A percentile compares a stretch with the other conserved stretches of the same genome.
Evolutionary conservation across 2,113 vertebrate species (phyloP).

Genomic region (Lamprotornis superbus): DNA sequence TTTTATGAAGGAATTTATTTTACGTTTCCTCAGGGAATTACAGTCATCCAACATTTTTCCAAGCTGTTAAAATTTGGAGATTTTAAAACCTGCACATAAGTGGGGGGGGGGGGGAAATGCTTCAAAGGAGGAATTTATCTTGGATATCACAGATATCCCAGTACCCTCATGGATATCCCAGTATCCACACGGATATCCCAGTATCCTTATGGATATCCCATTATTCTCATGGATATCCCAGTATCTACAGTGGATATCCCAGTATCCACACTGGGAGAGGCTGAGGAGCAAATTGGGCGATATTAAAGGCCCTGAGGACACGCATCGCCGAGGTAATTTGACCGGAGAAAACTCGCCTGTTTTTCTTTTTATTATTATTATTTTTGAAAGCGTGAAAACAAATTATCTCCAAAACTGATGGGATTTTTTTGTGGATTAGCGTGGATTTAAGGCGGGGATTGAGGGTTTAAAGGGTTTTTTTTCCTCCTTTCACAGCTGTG

Average conservation of each 20-base stretch:
- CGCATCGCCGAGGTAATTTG: accelerated
- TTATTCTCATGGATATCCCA: background rate
- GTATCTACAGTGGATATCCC: too few species aligned
- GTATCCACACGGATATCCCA: too few species aligned
- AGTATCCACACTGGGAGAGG: background rate
- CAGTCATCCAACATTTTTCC: background rate
- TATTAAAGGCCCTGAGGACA: background rate
- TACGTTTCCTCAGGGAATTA: background rate
- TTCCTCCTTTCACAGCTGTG: too few species aligned
- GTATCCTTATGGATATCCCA: too few species aligned
- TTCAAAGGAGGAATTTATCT: background rate
- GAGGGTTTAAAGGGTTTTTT: accelerated
- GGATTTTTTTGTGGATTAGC: background rate
- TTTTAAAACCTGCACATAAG: background rate
- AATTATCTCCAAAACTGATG: accelerated
- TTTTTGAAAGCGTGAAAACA: background rate
- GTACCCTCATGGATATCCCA: too few species aligned
- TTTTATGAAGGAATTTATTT: background rate
- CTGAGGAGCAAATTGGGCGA: accelerated
- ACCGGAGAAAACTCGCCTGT: accelerated
- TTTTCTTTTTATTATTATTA: background rate
- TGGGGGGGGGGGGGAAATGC: background rate
- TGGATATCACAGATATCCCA: background rate
- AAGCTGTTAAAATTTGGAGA: background rate
- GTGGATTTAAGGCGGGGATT: accelerated